Base-by-base conservation (phyloP, 2,113 vertebrate species). In the Andinoacara biseriatus region DNA sequence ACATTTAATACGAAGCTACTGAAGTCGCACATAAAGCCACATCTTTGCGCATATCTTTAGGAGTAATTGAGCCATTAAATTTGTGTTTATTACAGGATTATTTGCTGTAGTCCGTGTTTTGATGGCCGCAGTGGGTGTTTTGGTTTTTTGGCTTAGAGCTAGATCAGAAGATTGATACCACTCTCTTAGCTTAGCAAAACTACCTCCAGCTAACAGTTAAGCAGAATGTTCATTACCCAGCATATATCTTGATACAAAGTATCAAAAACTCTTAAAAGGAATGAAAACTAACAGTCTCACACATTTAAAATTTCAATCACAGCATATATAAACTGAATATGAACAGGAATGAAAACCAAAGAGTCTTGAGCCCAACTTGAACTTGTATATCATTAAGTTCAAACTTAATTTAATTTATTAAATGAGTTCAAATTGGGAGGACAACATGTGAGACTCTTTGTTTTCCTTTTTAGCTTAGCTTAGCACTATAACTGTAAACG, bases 81-180 rank as follows among this genome's bases (percentile, higher is more conserved):
- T 31, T 20, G 40, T 49, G 65, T 72, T 72, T 52, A 69, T 52
- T 17, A 52, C 10, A 52, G 67, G 26, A n/a, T 46, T 9, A 20
- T 52, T 52, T 54, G 24, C 31, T 72, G 26, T 52, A 52, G 17
- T 72, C 67, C 26, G 49, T 31, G 46, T 31, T 54, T 54, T 1
- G 46, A 31, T 10, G 17, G 26, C 13, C 18, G 18, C 0, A 0
- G 43, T 52, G 65, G 65, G 43, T 0, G n/a, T n/a, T n/a, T n/a
- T n/a, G n/a, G n/a, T n/a, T 46, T 14, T 49, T 2, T 49, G 46
- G 7, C 46, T 54, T 9, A 20, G 52, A 31, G 67, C 26, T 14
- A 72, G 26, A 72, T 52, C 43, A 72, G 67, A 72, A 54, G 67
- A 54, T 72, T 54, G 46, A 54, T 72, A 72, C 67, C 46, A 72